phyloP scores from a whole-genome alignment of 1,140 invertebrate genomes.

The Scaptomyza pallida region DNA sequence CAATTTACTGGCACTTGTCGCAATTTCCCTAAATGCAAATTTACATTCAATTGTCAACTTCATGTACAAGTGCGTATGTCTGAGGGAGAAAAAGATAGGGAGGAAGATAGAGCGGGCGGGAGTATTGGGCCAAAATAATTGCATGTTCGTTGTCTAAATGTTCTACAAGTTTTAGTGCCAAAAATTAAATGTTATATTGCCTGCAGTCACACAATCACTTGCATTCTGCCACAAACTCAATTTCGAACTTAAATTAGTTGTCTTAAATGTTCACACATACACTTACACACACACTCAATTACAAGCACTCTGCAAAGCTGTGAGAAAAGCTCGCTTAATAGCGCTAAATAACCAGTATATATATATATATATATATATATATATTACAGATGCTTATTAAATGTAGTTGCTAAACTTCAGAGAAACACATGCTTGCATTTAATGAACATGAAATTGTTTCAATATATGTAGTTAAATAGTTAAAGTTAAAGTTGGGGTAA shows the following conservation, averaged over 20 bases:
- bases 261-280: neutral
- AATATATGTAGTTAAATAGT: too few species aligned
- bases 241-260: conserved; percentile 5
- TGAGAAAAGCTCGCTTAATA: conserved; percentile 2
- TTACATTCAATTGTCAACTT: conserved; percentile 1
- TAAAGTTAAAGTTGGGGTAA: too few species aligned
- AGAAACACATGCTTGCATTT: neutral
- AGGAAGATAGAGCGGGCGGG: neutral
- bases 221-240: neutral
- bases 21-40: conserved; percentile 22
- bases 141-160: conserved; percentile 28
- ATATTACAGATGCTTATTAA: neutral
- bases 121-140: conserved; percentile 24
- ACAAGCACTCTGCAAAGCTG: neutral
- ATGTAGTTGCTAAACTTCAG: neutral
- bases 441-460: too few species aligned
- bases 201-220: conserved; percentile 16
- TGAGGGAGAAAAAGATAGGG: neutral
- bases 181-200: conserved; percentile 50
- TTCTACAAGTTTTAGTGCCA: conserved; percentile 16
- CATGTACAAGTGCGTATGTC: too few species aligned
- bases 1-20: conserved; percentile 13
- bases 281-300: neutral
- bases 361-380: too few species aligned
- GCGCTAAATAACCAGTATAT: neutral